phyloP scores from a whole-genome alignment of 2,888 invertebrate genomes.

The Morinoia aosen region DNA sequence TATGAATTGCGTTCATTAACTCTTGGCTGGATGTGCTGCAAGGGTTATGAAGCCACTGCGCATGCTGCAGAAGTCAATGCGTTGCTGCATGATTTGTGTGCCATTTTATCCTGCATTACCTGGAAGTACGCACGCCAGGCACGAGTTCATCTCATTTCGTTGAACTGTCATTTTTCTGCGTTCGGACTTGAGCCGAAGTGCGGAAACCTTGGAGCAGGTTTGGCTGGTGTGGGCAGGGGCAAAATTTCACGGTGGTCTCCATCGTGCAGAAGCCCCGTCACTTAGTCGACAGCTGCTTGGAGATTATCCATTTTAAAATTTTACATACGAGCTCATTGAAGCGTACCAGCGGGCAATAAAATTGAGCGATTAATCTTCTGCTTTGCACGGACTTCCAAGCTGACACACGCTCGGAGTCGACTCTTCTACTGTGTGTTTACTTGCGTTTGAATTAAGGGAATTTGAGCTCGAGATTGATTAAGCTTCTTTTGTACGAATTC shows the following conservation, averaged over 20 bases:
- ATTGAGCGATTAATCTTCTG: not conserved
- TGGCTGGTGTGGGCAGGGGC: not conserved
- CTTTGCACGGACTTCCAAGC: not conserved
- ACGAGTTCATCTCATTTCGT: not conserved
- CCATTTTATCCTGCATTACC: not conserved
- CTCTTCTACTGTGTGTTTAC: not conserved
- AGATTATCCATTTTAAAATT: not conserved
- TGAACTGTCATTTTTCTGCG: not conserved
- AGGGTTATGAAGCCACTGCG: not conserved
- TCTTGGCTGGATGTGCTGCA: not conserved
- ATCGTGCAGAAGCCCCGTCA: not conserved
- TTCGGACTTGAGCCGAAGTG: not conserved
- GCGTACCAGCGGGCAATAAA: not conserved
- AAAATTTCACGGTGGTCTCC: not conserved
- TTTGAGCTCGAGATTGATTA: not conserved
- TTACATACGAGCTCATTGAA: conserved; percentile 12
- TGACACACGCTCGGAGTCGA: not conserved
- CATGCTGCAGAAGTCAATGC: not conserved
- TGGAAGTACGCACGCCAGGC: not conserved
- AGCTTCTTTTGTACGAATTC: not conserved
- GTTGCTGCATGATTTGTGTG: not conserved
- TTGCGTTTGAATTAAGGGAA: not conserved
- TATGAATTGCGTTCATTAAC: not conserved
- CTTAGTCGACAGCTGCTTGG: not conserved
- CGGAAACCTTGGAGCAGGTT: not conserved